Conservation (phyloP, 1,140 invertebrate genomes). For the Colletes gigas region DNA sequence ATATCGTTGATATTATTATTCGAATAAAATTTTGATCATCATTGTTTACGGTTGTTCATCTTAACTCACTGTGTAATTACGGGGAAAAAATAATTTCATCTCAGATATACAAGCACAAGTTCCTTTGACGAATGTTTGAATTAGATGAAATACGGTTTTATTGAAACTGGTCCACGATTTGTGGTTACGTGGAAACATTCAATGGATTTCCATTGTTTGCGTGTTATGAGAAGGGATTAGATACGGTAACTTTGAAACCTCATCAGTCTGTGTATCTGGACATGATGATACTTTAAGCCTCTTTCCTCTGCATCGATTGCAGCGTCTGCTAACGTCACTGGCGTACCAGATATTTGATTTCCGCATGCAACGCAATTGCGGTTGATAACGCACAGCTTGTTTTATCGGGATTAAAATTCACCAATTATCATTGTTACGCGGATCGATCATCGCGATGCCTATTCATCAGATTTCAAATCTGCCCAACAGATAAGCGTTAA, state of each 20-base stretch:
- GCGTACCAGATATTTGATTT: conserved; percentile 21
- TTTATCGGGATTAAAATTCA: conserved; percentile 45
- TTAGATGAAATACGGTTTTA: no score
- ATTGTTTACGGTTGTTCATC: no score
- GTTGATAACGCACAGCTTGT: conserved; percentile 30
- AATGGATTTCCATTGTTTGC: neutral
- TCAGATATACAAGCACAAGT: no score
- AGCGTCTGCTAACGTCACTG: neutral
- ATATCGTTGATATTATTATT: no score
- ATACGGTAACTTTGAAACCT: conserved; percentile 13
- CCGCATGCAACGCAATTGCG: conserved; percentile 12
- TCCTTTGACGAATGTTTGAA: no score
- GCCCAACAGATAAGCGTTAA: neutral
- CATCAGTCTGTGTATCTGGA: neutral
- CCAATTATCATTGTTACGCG: conserved; percentile 49
- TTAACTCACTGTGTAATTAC: no score
- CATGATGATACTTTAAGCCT: neutral
- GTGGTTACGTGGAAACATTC: neutral
- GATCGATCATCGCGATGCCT: conserved; percentile 44
- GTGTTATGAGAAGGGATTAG: neutral
- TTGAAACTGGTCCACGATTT: neutral
- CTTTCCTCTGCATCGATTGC: conserved; percentile 1
- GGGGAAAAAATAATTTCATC: no score
- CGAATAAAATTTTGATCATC: no score
- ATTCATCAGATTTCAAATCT: conserved; percentile 47